These are phyloP conservation scores for Mesitornis unicolor DNA, from an alignment of 2,113 vertebrate species.

Conservation along the genomic window DNA sequence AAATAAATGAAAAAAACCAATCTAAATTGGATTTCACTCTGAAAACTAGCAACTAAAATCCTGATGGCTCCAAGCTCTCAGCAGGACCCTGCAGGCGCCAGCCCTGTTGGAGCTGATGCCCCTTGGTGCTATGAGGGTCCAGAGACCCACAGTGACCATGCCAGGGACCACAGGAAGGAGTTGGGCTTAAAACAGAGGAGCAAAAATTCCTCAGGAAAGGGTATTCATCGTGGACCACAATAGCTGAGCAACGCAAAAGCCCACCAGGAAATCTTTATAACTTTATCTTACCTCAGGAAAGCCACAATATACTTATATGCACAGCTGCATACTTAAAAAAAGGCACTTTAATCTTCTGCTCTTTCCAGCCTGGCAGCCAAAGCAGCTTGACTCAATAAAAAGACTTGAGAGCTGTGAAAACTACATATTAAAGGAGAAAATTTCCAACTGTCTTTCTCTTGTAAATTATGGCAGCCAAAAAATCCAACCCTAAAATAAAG, in stretches of 20 bases:
- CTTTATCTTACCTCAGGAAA: neutral
- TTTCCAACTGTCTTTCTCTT: constrained; percentile 30
- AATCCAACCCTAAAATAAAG: constrained; percentile 55
- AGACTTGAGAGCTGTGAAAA: constrained; percentile 37
- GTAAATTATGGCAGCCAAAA: constrained; percentile 44
- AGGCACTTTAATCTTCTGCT: neutral
- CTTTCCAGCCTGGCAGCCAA: constrained; percentile 30
- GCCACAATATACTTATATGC: neutral
- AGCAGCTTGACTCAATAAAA: constrained; percentile 38
- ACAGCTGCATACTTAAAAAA: neutral
- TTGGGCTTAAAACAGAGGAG: neutral
- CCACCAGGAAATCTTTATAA: neutral
- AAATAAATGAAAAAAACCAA: neutral
- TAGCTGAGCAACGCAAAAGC: neutral
- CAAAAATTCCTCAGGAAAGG: neutral
- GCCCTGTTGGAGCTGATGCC: neutral
- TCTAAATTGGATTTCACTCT: neutral
- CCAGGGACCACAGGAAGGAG: neutral
- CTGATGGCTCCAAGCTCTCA: neutral
- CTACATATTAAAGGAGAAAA: constrained; percentile 26
- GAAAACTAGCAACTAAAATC: neutral
- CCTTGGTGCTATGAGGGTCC: neutral
- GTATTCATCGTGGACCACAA: neutral
- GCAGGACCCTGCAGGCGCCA: neutral
- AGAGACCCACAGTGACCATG: rapidly evolving